phyloP scores from a whole-genome alignment of 2,113 vertebrate genomes.

The Xenotilapia longispinis region DNA sequence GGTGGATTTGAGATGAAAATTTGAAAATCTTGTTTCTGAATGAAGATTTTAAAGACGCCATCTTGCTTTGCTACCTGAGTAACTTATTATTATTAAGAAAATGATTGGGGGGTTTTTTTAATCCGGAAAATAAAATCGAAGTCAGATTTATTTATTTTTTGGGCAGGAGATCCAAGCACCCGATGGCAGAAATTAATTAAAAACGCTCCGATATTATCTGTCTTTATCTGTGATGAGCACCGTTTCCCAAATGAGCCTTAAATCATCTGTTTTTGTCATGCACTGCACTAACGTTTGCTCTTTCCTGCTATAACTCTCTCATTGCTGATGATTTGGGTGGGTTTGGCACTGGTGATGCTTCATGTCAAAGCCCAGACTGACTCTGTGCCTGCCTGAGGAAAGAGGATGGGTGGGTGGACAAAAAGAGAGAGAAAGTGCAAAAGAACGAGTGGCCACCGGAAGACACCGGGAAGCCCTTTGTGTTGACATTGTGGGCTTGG shows the following conservation, averaged over 20 bases:
- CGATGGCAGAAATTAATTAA: not conserved
- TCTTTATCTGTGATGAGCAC: constrained; percentile 22
- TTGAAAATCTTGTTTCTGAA: not conserved
- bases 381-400: constrained; percentile 27
- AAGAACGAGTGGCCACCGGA: constrained; percentile 15
- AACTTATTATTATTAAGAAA: not conserved
- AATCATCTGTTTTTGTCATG: constrained; percentile 25
- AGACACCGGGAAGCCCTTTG: constrained; percentile 17
- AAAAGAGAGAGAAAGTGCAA: constrained; percentile 30
- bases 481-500: constrained; percentile 55
- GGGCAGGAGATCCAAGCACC: not conserved
- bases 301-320: constrained; percentile 62
- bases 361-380: constrained; percentile 16
- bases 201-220: not conserved
- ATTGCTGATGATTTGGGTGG: constrained; percentile 24
- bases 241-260: constrained; percentile 25
- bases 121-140: not conserved
- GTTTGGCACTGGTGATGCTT: not conserved
- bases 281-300: not conserved
- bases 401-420: constrained; percentile 63
- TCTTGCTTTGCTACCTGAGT: not conserved
- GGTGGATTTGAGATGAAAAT: constrained; percentile 7
- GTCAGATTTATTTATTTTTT: not conserved
- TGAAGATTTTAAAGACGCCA: not conserved
- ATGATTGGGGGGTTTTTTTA: rapidly evolving